phyloP scores from a whole-genome alignment of 2,113 vertebrate species.

The Psettodes erumei region DNA sequence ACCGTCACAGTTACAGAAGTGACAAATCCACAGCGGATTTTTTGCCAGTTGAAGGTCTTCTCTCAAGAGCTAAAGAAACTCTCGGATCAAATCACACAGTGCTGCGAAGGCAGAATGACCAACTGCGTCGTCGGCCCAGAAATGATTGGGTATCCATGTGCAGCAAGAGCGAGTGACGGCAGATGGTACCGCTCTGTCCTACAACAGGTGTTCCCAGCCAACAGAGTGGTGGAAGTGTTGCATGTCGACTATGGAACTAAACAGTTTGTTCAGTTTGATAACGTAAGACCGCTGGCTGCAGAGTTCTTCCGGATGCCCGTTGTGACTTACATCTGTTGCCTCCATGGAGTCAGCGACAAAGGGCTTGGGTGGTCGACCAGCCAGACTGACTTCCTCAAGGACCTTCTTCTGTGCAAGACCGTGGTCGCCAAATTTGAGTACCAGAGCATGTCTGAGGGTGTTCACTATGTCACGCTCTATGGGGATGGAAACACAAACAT shows the following conservation, averaged over 20 bases:
- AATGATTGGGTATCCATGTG: conserved; percentile 88
- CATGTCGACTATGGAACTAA: conserved; percentile 92
- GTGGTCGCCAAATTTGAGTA: conserved; percentile 88
- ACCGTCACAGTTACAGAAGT: conserved; percentile 90
- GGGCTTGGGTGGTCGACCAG: conserved; percentile 85
- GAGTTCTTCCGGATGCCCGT: conserved; percentile 93
- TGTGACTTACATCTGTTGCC: conserved; percentile 89
- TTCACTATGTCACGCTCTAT: conserved; percentile 89
- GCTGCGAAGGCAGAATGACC: conserved; percentile 70
- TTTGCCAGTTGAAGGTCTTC: conserved; percentile 91
- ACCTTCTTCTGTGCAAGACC: conserved; percentile 82
- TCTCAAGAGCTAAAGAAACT: conserved; percentile 88
- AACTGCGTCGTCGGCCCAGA: conserved; percentile 67
- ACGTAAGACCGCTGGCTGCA: conserved; percentile 82
- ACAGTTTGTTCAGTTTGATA: conserved; percentile 83
- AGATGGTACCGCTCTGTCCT: conserved; percentile 91
- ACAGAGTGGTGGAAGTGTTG: conserved; percentile 85
- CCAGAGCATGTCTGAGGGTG: conserved; percentile 88
- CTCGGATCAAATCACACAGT: conserved; percentile 83
- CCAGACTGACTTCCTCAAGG: conserved; percentile 83
- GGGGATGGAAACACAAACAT: conserved; percentile 86
- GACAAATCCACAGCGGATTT: conserved; percentile 86
- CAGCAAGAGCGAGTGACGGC: conserved; percentile 87
- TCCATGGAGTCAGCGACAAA: conserved; percentile 87
- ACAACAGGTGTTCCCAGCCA: conserved; percentile 81